These are phyloP conservation scores for Tetraneura akinire DNA, from an alignment of 1,140 invertebrate genomes.

Conservation along the genomic window DNA sequence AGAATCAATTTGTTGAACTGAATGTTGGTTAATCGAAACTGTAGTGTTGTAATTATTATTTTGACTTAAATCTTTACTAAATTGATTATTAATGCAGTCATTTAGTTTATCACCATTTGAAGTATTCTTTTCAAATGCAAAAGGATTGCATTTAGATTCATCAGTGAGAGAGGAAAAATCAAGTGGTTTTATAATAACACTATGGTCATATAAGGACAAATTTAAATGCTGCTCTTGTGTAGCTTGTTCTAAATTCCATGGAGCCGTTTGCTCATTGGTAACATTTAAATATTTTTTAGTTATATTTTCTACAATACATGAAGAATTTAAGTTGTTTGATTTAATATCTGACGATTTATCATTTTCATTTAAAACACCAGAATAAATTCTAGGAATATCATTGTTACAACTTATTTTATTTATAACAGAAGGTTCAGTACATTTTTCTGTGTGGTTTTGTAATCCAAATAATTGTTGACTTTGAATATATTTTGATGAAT, in stretches of 20 bases:
- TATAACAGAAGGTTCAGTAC: neutral
- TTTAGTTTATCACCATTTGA: neutral
- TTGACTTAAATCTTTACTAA: neutral
- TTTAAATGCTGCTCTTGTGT: conserved; percentile 30
- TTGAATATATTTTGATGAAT: conserved; percentile 14
- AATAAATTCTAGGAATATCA: conserved; percentile 4
- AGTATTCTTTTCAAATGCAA: neutral
- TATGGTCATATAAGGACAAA: conserved; percentile 28
- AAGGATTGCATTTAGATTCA: conserved; percentile 39
- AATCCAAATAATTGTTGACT: conserved; percentile 12
- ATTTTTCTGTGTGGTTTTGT: conserved; percentile 1
- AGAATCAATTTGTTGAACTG: neutral
- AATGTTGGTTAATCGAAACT: neutral
- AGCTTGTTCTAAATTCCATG: conserved; percentile 9
- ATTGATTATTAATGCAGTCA: neutral
- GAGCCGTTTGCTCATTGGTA: neutral
- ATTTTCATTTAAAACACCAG: neutral
- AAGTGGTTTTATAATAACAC: conserved; percentile 30
- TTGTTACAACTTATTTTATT: conserved; percentile 19
- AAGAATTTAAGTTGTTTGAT: neutral
- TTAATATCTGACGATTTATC: conserved; percentile 23
- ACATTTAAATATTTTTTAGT: conserved; percentile 12
- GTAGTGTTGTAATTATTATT: conserved; percentile 1
- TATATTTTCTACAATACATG: conserved; percentile 40
- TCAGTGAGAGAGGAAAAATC: conserved; percentile 43